phyloP scores from a whole-genome alignment of 2,888 invertebrate genomes.

The Cephus pulcher region DNA sequence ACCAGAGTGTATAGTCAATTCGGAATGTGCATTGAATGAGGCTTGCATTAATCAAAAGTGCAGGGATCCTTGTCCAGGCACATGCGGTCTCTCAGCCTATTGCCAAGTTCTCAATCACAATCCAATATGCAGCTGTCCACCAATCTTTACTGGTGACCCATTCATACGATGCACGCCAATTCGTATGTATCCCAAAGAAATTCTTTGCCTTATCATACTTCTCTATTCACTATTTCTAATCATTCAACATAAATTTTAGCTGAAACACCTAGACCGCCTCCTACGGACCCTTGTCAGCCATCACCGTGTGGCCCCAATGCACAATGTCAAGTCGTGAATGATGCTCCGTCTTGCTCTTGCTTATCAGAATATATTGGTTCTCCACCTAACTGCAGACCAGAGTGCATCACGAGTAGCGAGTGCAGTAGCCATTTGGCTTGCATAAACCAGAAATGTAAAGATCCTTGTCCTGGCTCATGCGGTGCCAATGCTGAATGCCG shows the following conservation, averaged over 20 bases:
- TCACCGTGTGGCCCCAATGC: constrained; percentile 70
- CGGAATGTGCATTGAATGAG: constrained; percentile 75
- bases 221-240: background rate
- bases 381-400: constrained; percentile 66
- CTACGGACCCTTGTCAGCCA: constrained; percentile 64
- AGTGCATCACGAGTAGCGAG: constrained; percentile 68
- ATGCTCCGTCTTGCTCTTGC: constrained; percentile 64
- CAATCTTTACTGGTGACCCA: constrained; percentile 75
- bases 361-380: constrained; percentile 64
- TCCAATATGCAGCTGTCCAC: constrained; percentile 75
- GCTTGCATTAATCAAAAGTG: constrained; percentile 76
- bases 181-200: constrained; percentile 22
- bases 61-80: constrained; percentile 75
- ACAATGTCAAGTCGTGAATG: constrained; percentile 64
- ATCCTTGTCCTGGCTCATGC: constrained; percentile 67
- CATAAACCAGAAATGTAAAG: constrained; percentile 64
- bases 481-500: constrained; percentile 73
- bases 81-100: constrained; percentile 75
- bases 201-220: background rate
- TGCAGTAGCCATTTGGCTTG: constrained; percentile 65
- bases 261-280: constrained; percentile 33
- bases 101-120: constrained; percentile 78
- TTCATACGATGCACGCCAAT: constrained; percentile 68
- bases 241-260: background rate
- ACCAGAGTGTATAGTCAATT: constrained; percentile 76